Conservation (phyloP, 2,113 vertebrate genomes). For the Conger conger region DNA sequence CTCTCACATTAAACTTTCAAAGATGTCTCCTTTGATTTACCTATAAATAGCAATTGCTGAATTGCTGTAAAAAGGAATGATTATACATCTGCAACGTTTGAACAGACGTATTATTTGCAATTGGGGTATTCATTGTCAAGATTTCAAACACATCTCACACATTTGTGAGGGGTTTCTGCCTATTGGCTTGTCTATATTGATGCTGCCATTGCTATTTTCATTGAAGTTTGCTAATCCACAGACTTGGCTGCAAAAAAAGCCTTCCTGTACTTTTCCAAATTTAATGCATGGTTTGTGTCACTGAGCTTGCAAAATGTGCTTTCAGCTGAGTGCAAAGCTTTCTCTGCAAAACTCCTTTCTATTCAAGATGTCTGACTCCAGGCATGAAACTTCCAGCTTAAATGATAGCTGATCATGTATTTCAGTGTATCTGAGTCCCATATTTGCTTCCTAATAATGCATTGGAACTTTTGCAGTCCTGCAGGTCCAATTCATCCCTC, state of each 20-base stretch:
- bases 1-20: conserved; percentile 53
- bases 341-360: conserved; percentile 55
- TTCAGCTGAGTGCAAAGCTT: conserved; percentile 61
- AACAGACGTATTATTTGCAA: neutral
- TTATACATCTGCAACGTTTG: neutral
- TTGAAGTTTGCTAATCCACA: neutral
- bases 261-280: conserved; percentile 37
- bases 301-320: conserved; percentile 61
- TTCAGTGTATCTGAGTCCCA: conserved; percentile 37
- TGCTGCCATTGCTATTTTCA: neutral
- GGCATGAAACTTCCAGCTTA: conserved; percentile 50
- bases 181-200: neutral
- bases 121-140: neutral
- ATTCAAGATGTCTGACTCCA: conserved; percentile 58
- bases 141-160: neutral
- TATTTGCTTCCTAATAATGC: conserved; percentile 41
- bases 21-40: conserved; percentile 53
- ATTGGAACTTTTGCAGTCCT: no score
- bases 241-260: neutral
- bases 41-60: conserved; percentile 40
- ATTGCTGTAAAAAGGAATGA: neutral
- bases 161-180: no score
- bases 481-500: neutral
- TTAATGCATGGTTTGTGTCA: conserved; percentile 61
- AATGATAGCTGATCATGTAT: conserved; percentile 41